These are phyloP conservation scores for Platycheirus rosarum DNA, from an alignment of 2,888 invertebrate genomes.

Conservation along the genomic window DNA sequence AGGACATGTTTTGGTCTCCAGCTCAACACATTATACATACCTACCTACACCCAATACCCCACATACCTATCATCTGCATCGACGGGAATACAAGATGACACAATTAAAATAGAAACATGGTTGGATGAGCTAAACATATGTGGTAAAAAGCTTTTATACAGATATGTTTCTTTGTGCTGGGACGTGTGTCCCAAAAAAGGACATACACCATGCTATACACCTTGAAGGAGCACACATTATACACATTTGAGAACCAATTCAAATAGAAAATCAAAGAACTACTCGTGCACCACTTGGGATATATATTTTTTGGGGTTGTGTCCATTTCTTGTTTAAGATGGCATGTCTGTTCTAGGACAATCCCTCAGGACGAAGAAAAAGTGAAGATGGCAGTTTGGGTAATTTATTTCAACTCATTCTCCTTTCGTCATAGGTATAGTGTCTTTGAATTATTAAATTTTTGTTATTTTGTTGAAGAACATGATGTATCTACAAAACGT, in stretches of 20 bases:
- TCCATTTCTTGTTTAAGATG: constrained; percentile 26
- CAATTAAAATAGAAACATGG: constrained; percentile 71
- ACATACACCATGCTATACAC: constrained; percentile 34
- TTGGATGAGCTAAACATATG: constrained; percentile 63
- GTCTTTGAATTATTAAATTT: constrained; percentile 69
- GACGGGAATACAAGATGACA: constrained; percentile 73
- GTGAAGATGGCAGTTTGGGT: constrained; percentile 62
- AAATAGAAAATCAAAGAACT: constrained; percentile 74
- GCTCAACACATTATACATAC: constrained; percentile 3
- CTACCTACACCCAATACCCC: too few relatives aligned
- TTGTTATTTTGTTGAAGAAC: constrained; percentile 40
- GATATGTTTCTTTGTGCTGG: constrained; percentile 3
- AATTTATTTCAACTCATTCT: constrained; percentile 58
- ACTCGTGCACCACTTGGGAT: constrained; percentile 58
- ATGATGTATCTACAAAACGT: constrained; percentile 13
- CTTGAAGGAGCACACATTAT: constrained; percentile 42
- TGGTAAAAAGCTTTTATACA: constrained; percentile 32
- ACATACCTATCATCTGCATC: constrained; percentile 41
- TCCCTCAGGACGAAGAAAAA: constrained; percentile 28
- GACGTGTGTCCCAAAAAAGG: constrained; percentile 67
- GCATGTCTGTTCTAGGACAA: constrained; percentile 9
- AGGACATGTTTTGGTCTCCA: constrained; percentile 45
- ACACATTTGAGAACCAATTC: constrained; percentile 69
- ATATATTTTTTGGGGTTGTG: constrained; percentile 34
- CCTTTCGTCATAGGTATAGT: background rate